Percentiles rank a stretch among this genome's conserved stretches.
phyloP scores from a whole-genome alignment of 2,113 vertebrate species.

The Paedocypris sp. region DNA sequence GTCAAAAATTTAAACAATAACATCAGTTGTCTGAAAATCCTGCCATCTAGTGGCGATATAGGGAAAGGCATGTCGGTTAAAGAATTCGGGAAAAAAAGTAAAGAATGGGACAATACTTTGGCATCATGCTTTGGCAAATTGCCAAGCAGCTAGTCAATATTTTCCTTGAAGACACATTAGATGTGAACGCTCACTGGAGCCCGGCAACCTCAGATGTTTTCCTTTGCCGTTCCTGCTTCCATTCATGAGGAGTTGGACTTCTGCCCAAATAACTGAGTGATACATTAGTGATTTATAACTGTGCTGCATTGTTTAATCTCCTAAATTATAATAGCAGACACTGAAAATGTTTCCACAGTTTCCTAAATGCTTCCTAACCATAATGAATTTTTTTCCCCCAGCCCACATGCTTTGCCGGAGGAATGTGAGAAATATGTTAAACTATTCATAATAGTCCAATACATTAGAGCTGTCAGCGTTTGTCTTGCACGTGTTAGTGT shows the following conservation, averaged over 20 bases:
- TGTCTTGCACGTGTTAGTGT: not conserved
- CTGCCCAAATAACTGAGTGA: conserved; percentile 33
- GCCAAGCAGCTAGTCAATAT: conserved; percentile 36
- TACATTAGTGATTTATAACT: conserved; percentile 34
- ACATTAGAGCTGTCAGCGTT: not conserved
- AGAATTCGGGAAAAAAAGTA: conserved; percentile 20
- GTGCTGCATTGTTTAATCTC: conserved; percentile 34
- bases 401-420: not conserved
- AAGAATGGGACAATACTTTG: conserved; percentile 26
- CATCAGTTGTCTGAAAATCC: conserved; percentile 17
- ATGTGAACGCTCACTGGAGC: conserved; percentile 31
- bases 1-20: not conserved
- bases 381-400: conserved; percentile 16
- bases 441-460: not conserved
- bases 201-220: conserved; percentile 34
- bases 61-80: not conserved
- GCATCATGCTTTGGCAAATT: conserved; percentile 28
- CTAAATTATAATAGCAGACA: conserved; percentile 31
- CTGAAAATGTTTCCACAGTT: conserved; percentile 18
- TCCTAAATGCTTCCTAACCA: conserved; percentile 25
- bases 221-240: conserved; percentile 32
- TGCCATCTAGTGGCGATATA: conserved; percentile 23
- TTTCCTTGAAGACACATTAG: conserved; percentile 38
- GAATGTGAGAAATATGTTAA: not conserved
- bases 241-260: conserved; percentile 28